A percentile compares a stretch with the other conserved stretches of the same genome.
Conservation (phyloP, 2,797 vertebrate genomes). For the Streptopelia turtur region DNA sequence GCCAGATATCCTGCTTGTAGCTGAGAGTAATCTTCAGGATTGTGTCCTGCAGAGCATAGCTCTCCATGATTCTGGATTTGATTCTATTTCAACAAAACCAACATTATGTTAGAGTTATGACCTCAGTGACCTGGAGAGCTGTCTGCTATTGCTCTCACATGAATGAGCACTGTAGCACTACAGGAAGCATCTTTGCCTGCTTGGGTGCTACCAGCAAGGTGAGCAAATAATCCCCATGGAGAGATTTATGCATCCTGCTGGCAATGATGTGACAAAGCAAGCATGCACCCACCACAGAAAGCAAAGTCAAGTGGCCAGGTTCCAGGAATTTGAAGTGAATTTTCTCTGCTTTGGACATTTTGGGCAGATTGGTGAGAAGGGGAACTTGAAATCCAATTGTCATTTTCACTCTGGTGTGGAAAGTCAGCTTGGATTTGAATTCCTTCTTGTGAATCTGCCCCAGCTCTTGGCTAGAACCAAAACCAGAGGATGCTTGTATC, state of each 20-base stretch:
- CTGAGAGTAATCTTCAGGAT: background rate
- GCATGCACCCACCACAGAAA: background rate
- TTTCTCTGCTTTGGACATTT: constrained; percentile 4
- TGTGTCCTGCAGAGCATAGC: background rate
- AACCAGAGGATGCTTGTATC: background rate
- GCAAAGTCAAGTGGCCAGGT: background rate
- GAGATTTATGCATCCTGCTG: background rate
- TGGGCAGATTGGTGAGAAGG: background rate
- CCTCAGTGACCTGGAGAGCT: background rate
- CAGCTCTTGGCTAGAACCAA: background rate
- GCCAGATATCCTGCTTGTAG: background rate
- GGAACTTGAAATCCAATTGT: background rate
- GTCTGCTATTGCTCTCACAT: background rate
- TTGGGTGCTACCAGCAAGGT: background rate
- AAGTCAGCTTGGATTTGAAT: constrained; percentile 1
- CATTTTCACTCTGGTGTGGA: background rate
- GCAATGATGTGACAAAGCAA: background rate
- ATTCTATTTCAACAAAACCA: background rate
- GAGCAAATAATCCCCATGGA: background rate
- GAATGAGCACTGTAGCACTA: background rate
- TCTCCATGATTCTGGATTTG: fast-evolving
- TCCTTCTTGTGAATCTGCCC: background rate
- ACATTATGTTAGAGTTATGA: background rate
- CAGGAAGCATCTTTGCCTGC: background rate
- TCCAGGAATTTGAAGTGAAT: constrained; percentile 13